Percentiles rank a stretch among this genome's conserved stretches.
Conservation (phyloP, 2,113 vertebrate genomes). For the Cheilinus undulatus region DNA sequence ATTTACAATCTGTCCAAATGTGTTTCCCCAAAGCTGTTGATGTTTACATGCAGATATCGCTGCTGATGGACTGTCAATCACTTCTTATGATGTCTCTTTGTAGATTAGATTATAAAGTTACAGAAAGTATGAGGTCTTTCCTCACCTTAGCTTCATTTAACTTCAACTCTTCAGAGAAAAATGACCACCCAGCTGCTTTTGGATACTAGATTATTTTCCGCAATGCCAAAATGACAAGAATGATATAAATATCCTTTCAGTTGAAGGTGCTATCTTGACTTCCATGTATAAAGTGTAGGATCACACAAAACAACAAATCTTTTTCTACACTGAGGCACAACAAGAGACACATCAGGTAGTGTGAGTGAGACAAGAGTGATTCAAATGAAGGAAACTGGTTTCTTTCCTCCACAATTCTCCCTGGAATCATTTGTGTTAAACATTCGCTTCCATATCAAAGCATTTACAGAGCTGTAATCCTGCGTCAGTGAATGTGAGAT, state of each 20-base stretch:
- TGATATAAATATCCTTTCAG: no score
- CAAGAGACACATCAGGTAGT: background rate
- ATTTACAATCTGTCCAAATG: conserved; percentile 2
- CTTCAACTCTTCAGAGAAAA: background rate
- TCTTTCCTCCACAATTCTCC: background rate
- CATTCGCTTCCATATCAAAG: conserved; percentile 34
- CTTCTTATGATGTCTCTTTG: conserved; percentile 31
- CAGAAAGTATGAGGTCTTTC: conserved; percentile 5
- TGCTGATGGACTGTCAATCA: background rate
- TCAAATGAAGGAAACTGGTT: conserved; percentile 11
- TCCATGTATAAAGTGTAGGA: background rate
- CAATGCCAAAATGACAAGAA: no score
- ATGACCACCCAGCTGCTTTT: background rate
- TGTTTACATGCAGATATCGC: background rate
- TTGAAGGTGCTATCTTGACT: background rate
- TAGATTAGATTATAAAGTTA: conserved; percentile 1
- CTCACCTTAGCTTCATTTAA: conserved; percentile 3
- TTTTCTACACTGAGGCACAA: background rate
- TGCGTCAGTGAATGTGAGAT: conserved; percentile 63
- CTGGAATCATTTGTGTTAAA: conserved; percentile 5
- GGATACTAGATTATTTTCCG: no score
- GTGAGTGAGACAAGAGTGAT: background rate
- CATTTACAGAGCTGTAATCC: conserved; percentile 51
- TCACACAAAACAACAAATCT: background rate
- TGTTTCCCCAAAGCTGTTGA: background rate